phyloP scores from a whole-genome alignment of 1,140 invertebrate genomes.

The Mizuhopecten yessoensis region DNA sequence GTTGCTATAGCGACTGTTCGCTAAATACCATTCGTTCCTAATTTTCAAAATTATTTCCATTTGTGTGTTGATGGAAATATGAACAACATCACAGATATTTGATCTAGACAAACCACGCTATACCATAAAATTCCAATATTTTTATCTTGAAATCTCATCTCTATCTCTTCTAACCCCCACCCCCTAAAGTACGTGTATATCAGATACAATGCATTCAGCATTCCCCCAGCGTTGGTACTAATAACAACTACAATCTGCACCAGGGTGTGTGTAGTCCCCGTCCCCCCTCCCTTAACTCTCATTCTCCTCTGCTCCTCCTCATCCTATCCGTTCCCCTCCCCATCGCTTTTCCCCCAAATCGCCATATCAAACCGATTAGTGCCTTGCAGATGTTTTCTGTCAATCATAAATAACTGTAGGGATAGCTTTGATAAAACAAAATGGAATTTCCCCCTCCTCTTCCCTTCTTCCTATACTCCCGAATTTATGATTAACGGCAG shows the following conservation, averaged over 20 bases:
- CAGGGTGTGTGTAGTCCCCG: background rate
- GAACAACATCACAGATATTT: background rate
- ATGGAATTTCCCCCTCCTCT: background rate
- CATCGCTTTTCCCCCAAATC: background rate
- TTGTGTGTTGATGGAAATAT: background rate
- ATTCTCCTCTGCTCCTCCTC: background rate
- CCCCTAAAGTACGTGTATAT: too few relatives aligned
- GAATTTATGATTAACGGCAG: conserved; percentile 18
- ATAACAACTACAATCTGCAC: conserved; percentile 21
- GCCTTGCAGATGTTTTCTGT: conserved; percentile 30
- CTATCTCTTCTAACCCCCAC: too few relatives aligned
- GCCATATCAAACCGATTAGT: background rate
- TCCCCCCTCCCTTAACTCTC: too few relatives aligned
- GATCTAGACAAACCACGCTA: background rate
- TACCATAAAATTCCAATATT: background rate
- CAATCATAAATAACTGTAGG: background rate
- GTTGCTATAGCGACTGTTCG: background rate
- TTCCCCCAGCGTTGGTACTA: background rate
- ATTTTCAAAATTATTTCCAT: too few relatives aligned
- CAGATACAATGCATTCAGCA: background rate
- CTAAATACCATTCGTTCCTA: too few relatives aligned
- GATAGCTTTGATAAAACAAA: conserved; percentile 18
- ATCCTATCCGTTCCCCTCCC: background rate
- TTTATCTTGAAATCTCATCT: background rate
- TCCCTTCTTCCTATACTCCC: background rate